Conservation (phyloP, 2,113 vertebrate species). For the Pygoscelis adeliae region DNA sequence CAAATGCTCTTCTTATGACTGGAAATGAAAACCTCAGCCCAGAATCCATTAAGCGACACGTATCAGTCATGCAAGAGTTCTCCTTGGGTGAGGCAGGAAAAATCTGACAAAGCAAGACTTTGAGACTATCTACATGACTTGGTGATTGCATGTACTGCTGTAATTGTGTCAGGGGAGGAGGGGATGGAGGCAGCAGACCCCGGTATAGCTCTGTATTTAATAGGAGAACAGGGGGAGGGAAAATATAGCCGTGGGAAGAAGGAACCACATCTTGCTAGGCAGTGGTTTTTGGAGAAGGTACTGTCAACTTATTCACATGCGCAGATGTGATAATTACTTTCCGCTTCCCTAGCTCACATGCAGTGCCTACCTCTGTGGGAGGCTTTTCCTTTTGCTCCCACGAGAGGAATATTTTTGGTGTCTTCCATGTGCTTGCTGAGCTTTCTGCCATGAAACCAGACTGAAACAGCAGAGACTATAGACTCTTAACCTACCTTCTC, state of each 20-base stretch:
- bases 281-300: background rate
- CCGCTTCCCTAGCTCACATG: background rate
- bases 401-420: background rate
- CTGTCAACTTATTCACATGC: background rate
- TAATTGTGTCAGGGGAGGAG: background rate
- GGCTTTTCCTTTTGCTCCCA: slow-evolving; percentile 17
- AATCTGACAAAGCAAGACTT: background rate
- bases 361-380: background rate
- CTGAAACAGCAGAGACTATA: background rate
- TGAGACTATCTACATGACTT: background rate
- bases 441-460: background rate
- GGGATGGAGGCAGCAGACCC: background rate
- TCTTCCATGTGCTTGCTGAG: background rate
- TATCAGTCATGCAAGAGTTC: background rate
- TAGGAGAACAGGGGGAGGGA: background rate
- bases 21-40: background rate
- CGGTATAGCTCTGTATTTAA: background rate
- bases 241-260: background rate
- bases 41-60: background rate
- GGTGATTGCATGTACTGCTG: background rate
- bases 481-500: background rate
- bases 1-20: background rate
- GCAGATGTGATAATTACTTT: slow-evolving; percentile 30
- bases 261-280: background rate
- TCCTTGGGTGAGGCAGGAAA: background rate